Evolutionary conservation across 2,797 vertebrate species (phyloP).

Genomic region (Chrysocyon brachyurus): DNA sequence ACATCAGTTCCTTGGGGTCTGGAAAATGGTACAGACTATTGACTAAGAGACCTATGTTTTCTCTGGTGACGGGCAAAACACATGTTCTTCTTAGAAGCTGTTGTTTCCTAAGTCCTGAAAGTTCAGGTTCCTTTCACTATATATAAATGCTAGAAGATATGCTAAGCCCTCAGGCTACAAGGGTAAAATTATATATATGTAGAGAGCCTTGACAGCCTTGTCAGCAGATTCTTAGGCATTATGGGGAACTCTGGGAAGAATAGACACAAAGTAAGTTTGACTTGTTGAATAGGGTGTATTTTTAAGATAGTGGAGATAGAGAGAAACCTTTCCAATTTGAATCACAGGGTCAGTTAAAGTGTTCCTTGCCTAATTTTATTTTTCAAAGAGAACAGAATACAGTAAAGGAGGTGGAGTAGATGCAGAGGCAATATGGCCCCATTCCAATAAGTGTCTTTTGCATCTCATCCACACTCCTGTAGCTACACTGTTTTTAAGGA

Average conservation of each 20-base stretch:
- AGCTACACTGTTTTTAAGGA: neutral
- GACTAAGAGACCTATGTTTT: constrained; percentile 17
- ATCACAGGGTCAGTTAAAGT: constrained; percentile 50
- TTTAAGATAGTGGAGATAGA: constrained; percentile 60
- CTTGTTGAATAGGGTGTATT: neutral
- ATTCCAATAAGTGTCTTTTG: neutral
- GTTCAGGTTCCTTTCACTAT: constrained; percentile 32
- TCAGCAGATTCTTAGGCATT: constrained; percentile 49
- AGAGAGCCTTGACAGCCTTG: neutral
- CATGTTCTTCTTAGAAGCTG: constrained; percentile 51
- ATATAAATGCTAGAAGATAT: constrained; percentile 4
- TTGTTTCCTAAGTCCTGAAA: constrained; percentile 62
- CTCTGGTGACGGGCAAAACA: neutral
- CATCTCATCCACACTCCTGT: constrained; percentile 1
- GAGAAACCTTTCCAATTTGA: constrained; percentile 61
- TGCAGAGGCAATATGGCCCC: neutral
- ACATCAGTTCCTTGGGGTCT: neutral
- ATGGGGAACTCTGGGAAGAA: constrained; percentile 7
- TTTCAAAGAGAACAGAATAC: constrained; percentile 27
- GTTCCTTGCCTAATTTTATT: constrained; percentile 54
- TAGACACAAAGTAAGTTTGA: constrained; percentile 52
- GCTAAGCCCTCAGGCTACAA: neutral
- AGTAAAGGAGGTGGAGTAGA: neutral
- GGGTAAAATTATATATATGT: constrained; percentile 3
- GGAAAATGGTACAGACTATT: neutral